phyloP scores from a whole-genome alignment of 2,797 vertebrate genomes.

The Pangasius larnaudii region DNA sequence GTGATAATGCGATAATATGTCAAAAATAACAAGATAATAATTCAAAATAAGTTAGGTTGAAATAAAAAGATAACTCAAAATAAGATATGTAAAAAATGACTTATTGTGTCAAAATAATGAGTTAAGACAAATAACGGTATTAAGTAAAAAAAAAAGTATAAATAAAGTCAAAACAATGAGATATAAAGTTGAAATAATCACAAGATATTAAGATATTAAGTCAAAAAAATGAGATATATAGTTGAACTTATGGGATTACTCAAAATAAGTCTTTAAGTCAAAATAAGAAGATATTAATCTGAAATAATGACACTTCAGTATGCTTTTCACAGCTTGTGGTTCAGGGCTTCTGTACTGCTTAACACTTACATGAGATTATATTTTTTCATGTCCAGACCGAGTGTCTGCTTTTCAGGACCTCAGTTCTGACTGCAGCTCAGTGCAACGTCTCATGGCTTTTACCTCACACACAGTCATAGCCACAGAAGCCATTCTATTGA shows the following conservation, averaged over 20 bases:
- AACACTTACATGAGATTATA: neutral
- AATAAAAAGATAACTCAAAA: neutral
- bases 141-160: neutral
- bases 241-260: neutral
- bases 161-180: neutral
- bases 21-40: neutral
- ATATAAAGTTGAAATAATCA: neutral
- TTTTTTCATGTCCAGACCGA: neutral
- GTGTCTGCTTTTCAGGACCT: neutral
- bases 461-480: conserved; percentile 1
- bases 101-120: neutral
- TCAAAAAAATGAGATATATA: neutral
- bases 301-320: neutral
- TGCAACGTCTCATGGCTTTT: conserved; percentile 6
- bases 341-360: neutral
- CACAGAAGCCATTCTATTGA: conserved; percentile 31
- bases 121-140: neutral
- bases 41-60: too few relatives aligned
- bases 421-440: neutral
- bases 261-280: too few relatives aligned
- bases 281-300: neutral
- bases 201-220: too few relatives aligned
- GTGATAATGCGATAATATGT: neutral
- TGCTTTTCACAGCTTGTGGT: too few relatives aligned
- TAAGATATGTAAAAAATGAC: neutral